Percentiles rank a stretch among this genome's conserved stretches.
These are phyloP conservation scores for Chrysogorgia sp. DNA, from an alignment of 92 coral and sea anemone species.

Conservation along the genomic window DNA sequence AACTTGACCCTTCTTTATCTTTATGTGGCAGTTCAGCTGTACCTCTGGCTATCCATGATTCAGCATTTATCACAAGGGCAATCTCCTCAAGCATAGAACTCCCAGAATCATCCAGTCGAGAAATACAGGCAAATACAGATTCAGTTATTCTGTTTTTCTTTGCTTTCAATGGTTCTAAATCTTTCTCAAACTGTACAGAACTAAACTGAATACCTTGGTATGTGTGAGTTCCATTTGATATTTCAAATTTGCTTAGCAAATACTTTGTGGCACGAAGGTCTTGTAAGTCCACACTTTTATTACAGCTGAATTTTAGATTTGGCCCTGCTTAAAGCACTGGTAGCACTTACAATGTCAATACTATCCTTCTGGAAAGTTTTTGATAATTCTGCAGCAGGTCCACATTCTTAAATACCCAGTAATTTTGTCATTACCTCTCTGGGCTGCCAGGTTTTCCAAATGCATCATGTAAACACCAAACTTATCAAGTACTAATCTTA, in stretches of 20 bases:
- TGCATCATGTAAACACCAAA: not conserved
- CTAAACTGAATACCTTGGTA: constrained; percentile 29
- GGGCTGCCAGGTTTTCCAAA: not conserved
- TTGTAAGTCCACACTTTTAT: too few species aligned
- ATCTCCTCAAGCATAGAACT: not conserved
- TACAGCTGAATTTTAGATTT: too few species aligned
- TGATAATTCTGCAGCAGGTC: too few species aligned
- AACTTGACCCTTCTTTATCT: constrained; percentile 11
- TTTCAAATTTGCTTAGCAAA: too few species aligned
- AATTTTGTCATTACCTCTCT: too few species aligned
- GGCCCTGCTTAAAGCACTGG: too few species aligned
- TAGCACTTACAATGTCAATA: too few species aligned
- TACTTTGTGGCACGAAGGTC: too few species aligned
- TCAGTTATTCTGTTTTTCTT: constrained; percentile 11
- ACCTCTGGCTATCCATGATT: constrained; percentile 60
- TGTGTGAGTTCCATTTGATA: too few species aligned
- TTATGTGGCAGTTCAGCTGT: constrained; percentile 40
- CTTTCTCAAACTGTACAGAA: not conserved
- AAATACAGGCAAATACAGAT: not conserved
- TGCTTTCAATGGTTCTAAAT: not conserved
- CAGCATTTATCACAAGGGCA: constrained; percentile 52
- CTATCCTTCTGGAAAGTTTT: too few species aligned
- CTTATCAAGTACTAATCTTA: not conserved
- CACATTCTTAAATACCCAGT: too few species aligned
- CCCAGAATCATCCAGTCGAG: constrained; percentile 16